These are phyloP conservation scores for Agrilus planipennis DNA, from an alignment of 1,140 invertebrate genomes.

Conservation along the genomic window DNA sequence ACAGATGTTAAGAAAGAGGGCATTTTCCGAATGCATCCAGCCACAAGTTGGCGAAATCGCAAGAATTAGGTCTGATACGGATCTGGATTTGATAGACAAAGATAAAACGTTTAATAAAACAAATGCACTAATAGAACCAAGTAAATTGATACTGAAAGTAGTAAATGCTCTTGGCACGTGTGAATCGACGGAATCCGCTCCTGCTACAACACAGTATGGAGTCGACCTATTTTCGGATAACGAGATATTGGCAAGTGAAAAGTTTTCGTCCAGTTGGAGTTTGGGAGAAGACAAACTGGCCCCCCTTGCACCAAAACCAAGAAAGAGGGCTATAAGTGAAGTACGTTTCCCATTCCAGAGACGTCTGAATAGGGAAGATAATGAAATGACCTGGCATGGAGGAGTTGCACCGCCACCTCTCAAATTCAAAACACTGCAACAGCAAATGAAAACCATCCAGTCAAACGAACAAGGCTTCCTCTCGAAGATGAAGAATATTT, in stretches of 20 bases:
- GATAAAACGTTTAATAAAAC: slow-evolving; percentile 53
- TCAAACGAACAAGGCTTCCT: slow-evolving; percentile 7
- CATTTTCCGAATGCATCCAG: slow-evolving; percentile 41
- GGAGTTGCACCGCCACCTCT: slow-evolving; percentile 30
- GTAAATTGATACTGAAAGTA: slow-evolving; percentile 57
- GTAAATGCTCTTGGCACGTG: slow-evolving; percentile 57
- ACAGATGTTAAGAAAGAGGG: slow-evolving; percentile 41
- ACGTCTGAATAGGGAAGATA: slow-evolving; percentile 35
- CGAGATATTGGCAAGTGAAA: slow-evolving; percentile 55
- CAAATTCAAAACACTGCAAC: slow-evolving; percentile 5
- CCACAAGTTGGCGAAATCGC: slow-evolving; percentile 38
- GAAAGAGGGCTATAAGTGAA: slow-evolving; percentile 39
- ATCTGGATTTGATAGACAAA: slow-evolving; percentile 62
- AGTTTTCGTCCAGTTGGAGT: slow-evolving; percentile 40
- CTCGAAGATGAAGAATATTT: slow-evolving; percentile 16
- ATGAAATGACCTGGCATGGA: slow-evolving; percentile 57
- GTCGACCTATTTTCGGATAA: slow-evolving; percentile 54
- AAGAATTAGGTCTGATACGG: slow-evolving; percentile 60
- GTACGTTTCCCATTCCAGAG: slow-evolving; percentile 33
- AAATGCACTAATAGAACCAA: slow-evolving; percentile 51
- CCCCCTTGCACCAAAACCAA: slow-evolving; percentile 25
- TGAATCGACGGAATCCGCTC: no score
- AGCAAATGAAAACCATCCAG: not conserved
- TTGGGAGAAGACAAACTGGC: slow-evolving; percentile 38
- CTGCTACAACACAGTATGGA: no score